These are phyloP conservation scores for Teleopsis dalmanni DNA, from an alignment of 1,140 invertebrate species.

Conservation along the genomic window DNA sequence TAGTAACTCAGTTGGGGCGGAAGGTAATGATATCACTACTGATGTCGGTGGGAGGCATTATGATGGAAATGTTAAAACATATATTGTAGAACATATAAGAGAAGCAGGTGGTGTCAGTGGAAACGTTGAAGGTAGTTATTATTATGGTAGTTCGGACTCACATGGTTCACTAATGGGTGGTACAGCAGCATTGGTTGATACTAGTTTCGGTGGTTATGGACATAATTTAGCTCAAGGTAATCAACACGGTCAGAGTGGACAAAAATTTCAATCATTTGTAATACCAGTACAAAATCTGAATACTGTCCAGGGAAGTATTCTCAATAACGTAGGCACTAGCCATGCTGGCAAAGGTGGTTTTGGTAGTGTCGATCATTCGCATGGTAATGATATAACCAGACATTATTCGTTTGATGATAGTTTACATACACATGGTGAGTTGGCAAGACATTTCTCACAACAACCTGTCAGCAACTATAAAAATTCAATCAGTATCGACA, in stretches of 20 bases:
- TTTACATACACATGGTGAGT: too few species aligned
- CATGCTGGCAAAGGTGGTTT: not conserved
- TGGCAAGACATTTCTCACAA: too few species aligned
- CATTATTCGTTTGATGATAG: not conserved
- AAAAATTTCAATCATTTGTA: too few species aligned
- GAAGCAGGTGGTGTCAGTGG: not conserved
- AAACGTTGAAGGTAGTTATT: not conserved
- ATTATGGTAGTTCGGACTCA: not conserved
- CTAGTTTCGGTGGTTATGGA: not conserved
- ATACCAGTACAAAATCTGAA: too few species aligned
- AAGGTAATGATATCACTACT: not conserved
- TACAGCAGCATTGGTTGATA: not conserved
- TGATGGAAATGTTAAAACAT: constrained; percentile 1
- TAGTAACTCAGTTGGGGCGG: not conserved
- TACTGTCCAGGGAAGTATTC: not conserved
- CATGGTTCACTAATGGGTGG: not conserved
- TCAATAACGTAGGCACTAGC: not conserved
- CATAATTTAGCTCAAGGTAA: not conserved
- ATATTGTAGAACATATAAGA: not conserved
- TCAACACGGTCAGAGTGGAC: not conserved
- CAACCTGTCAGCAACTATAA: too few species aligned
- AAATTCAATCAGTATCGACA: too few species aligned
- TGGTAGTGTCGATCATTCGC: not conserved
- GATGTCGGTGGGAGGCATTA: not conserved
- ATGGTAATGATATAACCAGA: not conserved